These are phyloP conservation scores for Silurus asotus DNA, from an alignment of 2,113 vertebrate genomes.

Conservation along the genomic window DNA sequence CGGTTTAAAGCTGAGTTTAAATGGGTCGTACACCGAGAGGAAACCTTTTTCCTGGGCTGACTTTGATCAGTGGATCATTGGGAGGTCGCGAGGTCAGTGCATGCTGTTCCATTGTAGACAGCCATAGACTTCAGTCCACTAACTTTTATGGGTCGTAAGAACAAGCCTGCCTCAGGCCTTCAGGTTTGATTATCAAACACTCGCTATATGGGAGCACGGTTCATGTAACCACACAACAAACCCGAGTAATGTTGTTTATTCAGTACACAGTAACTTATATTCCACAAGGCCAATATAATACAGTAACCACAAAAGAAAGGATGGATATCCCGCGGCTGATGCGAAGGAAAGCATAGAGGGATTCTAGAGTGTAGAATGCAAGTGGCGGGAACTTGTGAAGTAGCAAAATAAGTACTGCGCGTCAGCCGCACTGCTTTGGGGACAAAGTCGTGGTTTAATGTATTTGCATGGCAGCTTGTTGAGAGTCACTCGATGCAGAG, in stretches of 20 bases:
- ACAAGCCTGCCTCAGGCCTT: slow-evolving; percentile 43
- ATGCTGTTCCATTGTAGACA: slow-evolving; percentile 51
- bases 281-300: slow-evolving; percentile 6
- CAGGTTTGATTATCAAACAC: slow-evolving; percentile 51
- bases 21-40: neutral
- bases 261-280: slow-evolving; percentile 25
- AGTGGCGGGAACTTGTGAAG: neutral
- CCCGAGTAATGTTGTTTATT: slow-evolving; percentile 29
- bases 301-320: neutral
- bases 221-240: slow-evolving; percentile 32
- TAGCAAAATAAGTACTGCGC: neutral
- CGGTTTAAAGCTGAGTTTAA: slow-evolving; percentile 22
- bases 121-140: slow-evolving; percentile 50
- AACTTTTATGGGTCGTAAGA: slow-evolving; percentile 53
- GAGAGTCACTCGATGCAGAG: slow-evolving; percentile 23
- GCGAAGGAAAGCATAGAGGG: neutral
- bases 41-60: slow-evolving; percentile 44
- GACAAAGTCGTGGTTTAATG: slow-evolving; percentile 39
- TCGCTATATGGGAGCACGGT: slow-evolving; percentile 39
- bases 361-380: neutral
- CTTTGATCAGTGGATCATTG: slow-evolving; percentile 55
- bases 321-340: neutral
- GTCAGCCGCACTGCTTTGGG: slow-evolving; percentile 19
- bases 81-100: slow-evolving; percentile 46
- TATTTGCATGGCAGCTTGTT: slow-evolving; percentile 46